Conservation (phyloP, 1,140 invertebrate genomes). For the Drosophila azteca region DNA sequence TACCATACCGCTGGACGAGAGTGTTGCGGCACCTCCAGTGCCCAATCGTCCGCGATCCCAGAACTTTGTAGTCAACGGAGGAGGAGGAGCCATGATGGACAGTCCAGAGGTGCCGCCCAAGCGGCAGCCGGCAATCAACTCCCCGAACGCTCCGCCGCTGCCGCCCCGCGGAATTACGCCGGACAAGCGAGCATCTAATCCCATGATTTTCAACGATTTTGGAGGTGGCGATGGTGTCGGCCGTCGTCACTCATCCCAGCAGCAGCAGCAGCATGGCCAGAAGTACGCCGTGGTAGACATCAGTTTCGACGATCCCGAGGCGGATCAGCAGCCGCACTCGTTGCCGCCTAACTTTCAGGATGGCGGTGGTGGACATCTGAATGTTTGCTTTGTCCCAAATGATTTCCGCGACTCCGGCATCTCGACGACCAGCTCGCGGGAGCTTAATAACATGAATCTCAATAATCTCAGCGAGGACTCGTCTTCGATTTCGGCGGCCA, state of each 20-base stretch:
- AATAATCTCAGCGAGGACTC: constrained; percentile 79
- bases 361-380: constrained; percentile 47
- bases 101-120: constrained; percentile 82
- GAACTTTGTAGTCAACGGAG: constrained; percentile 63
- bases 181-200: constrained; percentile 80
- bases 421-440: constrained; percentile 78
- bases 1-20: constrained; percentile 51
- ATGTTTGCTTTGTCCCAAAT: constrained; percentile 69
- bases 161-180: constrained; percentile 84
- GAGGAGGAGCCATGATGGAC: constrained; percentile 34
- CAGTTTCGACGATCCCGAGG: constrained; percentile 80
- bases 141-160: constrained; percentile 84
- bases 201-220: constrained; percentile 76
- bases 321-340: constrained; percentile 78
- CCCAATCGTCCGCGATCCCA: constrained; percentile 78
- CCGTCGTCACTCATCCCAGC: constrained; percentile 63
- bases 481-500: constrained; percentile 58
- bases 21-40: constrained; percentile 63
- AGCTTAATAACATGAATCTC: constrained; percentile 73
- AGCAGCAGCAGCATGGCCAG: constrained; percentile 67
- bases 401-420: constrained; percentile 83
- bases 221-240: constrained; percentile 48
- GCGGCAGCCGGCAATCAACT: constrained; percentile 39
- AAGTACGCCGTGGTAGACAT: constrained; percentile 83
- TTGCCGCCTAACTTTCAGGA: constrained; percentile 66